Base-by-base conservation (phyloP, 2,797 vertebrate genomes). In the Catostomus latipinnis region DNA sequence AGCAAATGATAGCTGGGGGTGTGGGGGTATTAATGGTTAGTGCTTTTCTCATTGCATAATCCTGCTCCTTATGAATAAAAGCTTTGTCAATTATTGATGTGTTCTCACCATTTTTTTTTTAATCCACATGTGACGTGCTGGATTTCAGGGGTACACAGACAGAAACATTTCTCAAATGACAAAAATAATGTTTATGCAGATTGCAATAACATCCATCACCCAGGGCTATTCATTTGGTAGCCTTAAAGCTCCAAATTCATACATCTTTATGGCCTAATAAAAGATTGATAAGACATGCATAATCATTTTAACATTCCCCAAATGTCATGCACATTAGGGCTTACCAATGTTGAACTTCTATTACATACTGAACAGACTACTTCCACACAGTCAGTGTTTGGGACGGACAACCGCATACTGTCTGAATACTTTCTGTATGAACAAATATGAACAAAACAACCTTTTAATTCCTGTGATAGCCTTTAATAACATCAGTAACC, bases 221-320 rank as follows among this genome's bases (percentile, higher is more conserved):
- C 53, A 73, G 87, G 76, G 54, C 13, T 60, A 78, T 86, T 83
- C 49, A 85, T 84, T 84, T 63, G 80, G 75, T 79, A 63, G 69
- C 62, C 79, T 58, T 65, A 53, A 83, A 82, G 81, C 62, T 77
- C 72, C 56, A 74, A 68, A 71, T 58, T 14, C 56, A 81, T 78
- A 88, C 89, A 88, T 82, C 82, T 90, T 90, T 81, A 90, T 80
- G 65, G 62, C 43, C 63, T 69, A 88, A 91, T 88, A 90, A 93
- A 34, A 91, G 82, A 91, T 88, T 88, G 58, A 91, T 92, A 71
- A 87, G 71, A 75, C 79, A 22, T 83, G 80, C 87, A 77, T 87
- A 78, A 85, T 83, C 82, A 74, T 89, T 91, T 89, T 86, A 81
- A 77, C 89, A 89, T 87, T 88, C 83, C 81, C 82, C 50, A 75